phyloP scores from a whole-genome alignment of 1,140 invertebrate genomes.

The Macrobrachium rosenbergii region DNA sequence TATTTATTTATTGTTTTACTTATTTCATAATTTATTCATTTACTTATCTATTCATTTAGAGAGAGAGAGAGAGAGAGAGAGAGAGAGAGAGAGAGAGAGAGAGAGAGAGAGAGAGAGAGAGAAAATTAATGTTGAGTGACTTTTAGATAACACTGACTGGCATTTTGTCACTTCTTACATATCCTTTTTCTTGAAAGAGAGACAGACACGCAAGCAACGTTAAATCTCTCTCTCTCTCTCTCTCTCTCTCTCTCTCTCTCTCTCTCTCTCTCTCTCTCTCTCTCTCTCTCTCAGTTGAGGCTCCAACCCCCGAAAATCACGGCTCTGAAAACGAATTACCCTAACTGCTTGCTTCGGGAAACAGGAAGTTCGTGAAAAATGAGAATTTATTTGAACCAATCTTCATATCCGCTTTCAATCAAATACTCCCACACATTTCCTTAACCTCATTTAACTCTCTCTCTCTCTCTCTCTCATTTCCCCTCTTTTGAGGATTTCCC shows the following conservation, averaged over 20 bases:
- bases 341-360: too few species aligned
- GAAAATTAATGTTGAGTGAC: too few species aligned
- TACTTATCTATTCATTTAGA: too few species aligned
- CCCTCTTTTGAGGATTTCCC: not conserved
- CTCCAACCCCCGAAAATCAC: not conserved
- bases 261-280: not conserved
- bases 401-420: not conserved
- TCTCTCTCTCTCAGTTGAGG: not conserved
- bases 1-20: too few species aligned
- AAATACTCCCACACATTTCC: not conserved
- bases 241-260: not conserved
- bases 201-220: too few species aligned
- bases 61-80: too few species aligned
- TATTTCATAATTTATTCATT: too few species aligned
- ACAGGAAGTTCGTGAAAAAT: too few species aligned
- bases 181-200: too few species aligned
- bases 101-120: too few species aligned
- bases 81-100: too few species aligned
- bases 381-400: not conserved
- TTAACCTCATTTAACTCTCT: not conserved
- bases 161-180: not conserved
- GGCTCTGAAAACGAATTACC: not conserved
- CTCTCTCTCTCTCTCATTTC: not conserved
- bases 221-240: not conserved
- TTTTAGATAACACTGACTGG: too few species aligned